Percentiles rank a stretch among this genome's conserved stretches.
phyloP scores from a whole-genome alignment of 2,113 vertebrate species.

The Phocoena phocoena region DNA sequence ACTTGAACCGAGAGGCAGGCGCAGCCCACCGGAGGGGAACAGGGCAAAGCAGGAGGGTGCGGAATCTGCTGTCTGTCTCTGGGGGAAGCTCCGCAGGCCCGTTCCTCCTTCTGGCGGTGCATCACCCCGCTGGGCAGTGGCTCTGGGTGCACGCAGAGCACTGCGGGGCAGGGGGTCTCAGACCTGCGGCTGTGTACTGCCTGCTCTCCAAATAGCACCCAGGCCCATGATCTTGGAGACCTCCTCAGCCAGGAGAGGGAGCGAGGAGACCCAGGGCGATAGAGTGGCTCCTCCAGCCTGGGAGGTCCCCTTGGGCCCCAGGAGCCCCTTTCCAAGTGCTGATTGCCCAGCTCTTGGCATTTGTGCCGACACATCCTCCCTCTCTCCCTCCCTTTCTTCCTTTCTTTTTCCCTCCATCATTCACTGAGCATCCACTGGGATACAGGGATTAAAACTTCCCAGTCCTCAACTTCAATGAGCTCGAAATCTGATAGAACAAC shows the following conservation, averaged over 20 bases:
- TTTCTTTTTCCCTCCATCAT: neutral
- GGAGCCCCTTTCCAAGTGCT: neutral
- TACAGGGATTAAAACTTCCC: neutral
- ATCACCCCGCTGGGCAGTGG: neutral
- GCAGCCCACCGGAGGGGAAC: fast-evolving
- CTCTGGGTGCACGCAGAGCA: fast-evolving
- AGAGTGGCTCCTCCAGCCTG: neutral
- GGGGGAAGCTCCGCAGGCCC: neutral
- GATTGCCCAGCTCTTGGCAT: neutral
- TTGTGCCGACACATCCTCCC: neutral
- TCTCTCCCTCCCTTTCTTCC: neutral
- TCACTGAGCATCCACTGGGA: neutral
- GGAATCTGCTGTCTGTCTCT: neutral
- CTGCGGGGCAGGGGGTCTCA: neutral
- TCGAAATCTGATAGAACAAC: neutral
- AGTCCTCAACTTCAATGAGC: neutral
- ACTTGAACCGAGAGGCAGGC: neutral
- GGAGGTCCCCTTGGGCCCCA: neutral
- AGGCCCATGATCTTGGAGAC: neutral
- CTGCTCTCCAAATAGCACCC: neutral
- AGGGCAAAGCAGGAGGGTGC: neutral
- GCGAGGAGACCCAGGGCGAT: fast-evolving
- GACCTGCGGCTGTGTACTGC: neutral
- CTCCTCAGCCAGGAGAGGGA: neutral
- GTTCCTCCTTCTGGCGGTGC: neutral